Evolutionary conservation across 2,797 vertebrate genomes (phyloP).

Genomic region (Distichodus sexfasciatus): DNA sequence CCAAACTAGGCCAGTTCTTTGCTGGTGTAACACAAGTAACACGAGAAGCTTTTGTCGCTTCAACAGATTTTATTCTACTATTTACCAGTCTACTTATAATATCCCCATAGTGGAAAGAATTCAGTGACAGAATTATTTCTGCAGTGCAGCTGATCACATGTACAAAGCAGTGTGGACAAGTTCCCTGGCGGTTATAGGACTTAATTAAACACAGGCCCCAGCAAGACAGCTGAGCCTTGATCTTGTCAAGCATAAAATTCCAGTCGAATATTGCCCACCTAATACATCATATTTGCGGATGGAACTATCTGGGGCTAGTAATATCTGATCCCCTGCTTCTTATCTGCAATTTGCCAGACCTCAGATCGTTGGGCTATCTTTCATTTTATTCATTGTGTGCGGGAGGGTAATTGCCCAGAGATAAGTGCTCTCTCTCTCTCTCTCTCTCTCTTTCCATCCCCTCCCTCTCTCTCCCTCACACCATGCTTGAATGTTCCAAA

Average conservation of each 20-base stretch:
- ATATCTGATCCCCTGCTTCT: conserved; percentile 57
- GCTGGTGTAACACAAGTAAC: too few relatives aligned
- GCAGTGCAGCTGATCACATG: conserved; percentile 27
- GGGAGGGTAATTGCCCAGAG: conserved; percentile 72
- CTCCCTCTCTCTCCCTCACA: conserved; percentile 48
- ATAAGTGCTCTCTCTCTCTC: conserved; percentile 64
- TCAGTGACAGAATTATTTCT: conserved; percentile 22
- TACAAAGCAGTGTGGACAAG: conserved; percentile 32
- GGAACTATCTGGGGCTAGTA: conserved; percentile 57
- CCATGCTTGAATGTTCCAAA: conserved; percentile 56
- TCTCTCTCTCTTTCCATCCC: conserved; percentile 45
- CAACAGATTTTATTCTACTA: too few relatives aligned
- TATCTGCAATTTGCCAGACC: conserved; percentile 66
- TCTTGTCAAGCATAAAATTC: conserved; percentile 54
- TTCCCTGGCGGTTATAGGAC: conserved; percentile 43
- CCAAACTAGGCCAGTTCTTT: too few relatives aligned
- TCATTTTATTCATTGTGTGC: conserved; percentile 73
- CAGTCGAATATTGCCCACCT: conserved; percentile 59
- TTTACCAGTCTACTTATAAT: too few relatives aligned
- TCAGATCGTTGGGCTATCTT: conserved; percentile 70
- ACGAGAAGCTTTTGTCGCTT: too few relatives aligned
- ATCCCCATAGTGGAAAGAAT: conserved; percentile 24
- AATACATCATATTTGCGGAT: conserved; percentile 69
- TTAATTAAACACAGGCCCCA: conserved; percentile 64
- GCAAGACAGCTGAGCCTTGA: conserved; percentile 52